A percentile compares a stretch with the other conserved stretches of the same genome.
Evolutionary conservation across 1,140 invertebrate species (phyloP).

Genomic region (Neoseiulus cucumeris): DNA sequence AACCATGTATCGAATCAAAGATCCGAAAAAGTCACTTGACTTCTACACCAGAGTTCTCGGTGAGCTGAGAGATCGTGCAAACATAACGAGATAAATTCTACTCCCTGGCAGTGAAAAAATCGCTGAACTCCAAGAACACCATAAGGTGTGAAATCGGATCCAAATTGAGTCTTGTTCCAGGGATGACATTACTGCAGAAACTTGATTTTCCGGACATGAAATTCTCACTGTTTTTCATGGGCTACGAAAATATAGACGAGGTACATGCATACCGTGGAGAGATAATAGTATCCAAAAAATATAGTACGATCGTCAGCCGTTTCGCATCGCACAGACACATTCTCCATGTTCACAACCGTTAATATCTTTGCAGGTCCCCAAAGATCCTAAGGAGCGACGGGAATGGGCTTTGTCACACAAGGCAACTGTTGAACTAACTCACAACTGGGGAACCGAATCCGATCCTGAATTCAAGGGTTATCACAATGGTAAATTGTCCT

Average conservation of each 20-base stretch:
- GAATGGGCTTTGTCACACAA: conserved; percentile 58
- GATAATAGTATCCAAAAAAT: conserved; percentile 41
- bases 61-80: conserved; percentile 43
- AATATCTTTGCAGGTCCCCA: conserved; percentile 26
- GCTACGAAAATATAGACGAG: conserved; percentile 55
- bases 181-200: conserved; percentile 47
- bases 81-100: too few relatives aligned
- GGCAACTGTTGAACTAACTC: conserved; percentile 76
- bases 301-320: conserved; percentile 55
- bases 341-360: too few relatives aligned
- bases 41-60: conserved; percentile 78
- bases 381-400: conserved; percentile 42
- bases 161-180: background rate
- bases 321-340: too few relatives aligned
- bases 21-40: conserved; percentile 59
- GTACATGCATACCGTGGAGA: conserved; percentile 32
- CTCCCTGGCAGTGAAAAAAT: background rate
- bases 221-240: conserved; percentile 82
- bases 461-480: conserved; percentile 48
- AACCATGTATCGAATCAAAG: conserved; percentile 87
- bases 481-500: conserved; percentile 40
- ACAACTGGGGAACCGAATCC: conserved; percentile 83
- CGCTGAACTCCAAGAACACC: background rate
- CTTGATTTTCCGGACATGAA: conserved; percentile 70
- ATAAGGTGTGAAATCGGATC: background rate